These are phyloP conservation scores for Esox niger DNA, from an alignment of 2,113 vertebrate genomes.

Conservation along the genomic window DNA sequence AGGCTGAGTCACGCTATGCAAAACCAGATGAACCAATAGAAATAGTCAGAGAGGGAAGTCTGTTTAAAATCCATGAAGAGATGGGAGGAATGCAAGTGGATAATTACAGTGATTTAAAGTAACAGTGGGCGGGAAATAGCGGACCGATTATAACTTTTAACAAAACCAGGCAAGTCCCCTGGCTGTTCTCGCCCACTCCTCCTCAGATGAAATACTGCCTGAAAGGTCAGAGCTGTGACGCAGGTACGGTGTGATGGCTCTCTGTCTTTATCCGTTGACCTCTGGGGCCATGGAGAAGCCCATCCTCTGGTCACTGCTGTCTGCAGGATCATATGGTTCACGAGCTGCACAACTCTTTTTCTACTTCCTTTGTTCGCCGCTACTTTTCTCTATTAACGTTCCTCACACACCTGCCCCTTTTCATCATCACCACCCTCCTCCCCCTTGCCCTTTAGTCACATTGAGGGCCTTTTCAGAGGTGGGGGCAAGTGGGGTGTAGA, in stretches of 20 bases:
- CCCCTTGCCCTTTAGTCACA: neutral
- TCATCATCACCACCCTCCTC: neutral
- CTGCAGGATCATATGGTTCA: neutral
- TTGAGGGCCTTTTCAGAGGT: neutral
- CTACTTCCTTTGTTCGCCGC: too few species aligned
- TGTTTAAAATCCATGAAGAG: too few species aligned
- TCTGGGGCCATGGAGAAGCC: constrained; percentile 10
- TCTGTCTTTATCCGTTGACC: constrained; percentile 7
- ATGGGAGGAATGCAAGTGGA: too few species aligned
- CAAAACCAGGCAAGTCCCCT: too few species aligned
- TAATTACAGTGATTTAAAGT: constrained; percentile 11
- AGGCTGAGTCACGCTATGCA: constrained; percentile 58
- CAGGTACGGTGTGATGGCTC: neutral
- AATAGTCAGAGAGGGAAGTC: neutral
- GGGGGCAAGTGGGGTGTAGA: neutral
- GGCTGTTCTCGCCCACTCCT: neutral
- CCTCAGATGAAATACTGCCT: neutral
- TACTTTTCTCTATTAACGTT: neutral
- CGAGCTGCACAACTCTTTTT: neutral
- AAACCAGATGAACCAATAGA: neutral
- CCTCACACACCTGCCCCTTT: neutral
- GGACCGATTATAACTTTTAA: too few species aligned
- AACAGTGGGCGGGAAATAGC: constrained; percentile 20
- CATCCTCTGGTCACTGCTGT: constrained; percentile 5
- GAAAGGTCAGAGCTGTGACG: neutral